Conservation (phyloP, 1,140 invertebrate genomes). For the Hestina assimilis region DNA sequence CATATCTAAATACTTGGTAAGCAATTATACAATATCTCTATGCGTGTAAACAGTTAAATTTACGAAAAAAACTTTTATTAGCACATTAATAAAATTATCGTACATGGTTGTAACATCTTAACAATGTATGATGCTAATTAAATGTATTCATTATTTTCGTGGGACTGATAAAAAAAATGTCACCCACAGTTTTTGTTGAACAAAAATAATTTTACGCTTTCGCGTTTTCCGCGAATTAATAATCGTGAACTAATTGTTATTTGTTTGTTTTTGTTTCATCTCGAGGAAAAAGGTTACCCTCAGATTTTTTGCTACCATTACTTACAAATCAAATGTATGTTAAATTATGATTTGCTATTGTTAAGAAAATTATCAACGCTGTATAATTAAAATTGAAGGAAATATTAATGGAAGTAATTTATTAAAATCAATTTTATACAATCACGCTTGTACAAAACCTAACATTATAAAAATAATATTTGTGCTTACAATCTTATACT, state of each 20-base stretch:
- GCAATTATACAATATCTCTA: no score
- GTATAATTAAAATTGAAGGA: not conserved
- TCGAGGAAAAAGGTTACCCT: conserved; percentile 6
- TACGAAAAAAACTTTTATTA: not conserved
- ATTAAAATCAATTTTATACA: not conserved
- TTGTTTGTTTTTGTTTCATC: conserved; percentile 13
- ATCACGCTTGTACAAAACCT: not conserved
- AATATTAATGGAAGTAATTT: not conserved
- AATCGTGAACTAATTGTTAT: conserved; percentile 38
- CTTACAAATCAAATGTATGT: conserved; percentile 4
- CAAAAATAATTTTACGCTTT: conserved; percentile 50
- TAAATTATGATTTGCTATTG: conserved; percentile 26
- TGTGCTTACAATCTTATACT: not conserved
- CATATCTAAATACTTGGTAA: no score
- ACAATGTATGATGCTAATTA: not conserved
- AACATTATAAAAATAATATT: no score
- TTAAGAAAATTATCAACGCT: conserved; percentile 17
- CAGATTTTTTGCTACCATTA: conserved; percentile 4
- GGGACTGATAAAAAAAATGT: conserved; percentile 63
- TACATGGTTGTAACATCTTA: not conserved
- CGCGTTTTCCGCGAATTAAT: conserved; percentile 45
- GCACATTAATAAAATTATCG: not conserved
- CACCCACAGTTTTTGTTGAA: conserved; percentile 61
- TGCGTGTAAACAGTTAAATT: no score
- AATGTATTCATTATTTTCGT: conserved; percentile 31